A percentile compares a stretch with the other conserved stretches of the same genome.
Conservation (phyloP, 2,888 invertebrate genomes). For the Cynaeus angustus region DNA sequence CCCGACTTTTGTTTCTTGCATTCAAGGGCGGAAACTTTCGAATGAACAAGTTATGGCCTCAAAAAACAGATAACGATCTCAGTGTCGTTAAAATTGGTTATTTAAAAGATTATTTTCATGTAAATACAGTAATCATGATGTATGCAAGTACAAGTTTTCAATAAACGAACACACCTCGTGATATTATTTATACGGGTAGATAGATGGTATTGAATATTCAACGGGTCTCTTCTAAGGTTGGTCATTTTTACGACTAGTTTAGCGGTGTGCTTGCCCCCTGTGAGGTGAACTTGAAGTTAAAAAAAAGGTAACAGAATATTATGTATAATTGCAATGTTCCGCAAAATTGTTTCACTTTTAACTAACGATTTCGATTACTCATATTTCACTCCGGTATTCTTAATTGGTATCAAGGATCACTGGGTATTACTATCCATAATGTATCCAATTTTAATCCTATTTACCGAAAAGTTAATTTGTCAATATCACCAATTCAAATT, state of each 20-base stretch:
- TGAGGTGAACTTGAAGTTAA: conserved; percentile 19
- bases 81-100: conserved; percentile 20
- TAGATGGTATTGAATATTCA: conserved; percentile 32
- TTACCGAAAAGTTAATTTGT: conserved; percentile 11
- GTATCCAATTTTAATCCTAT: neutral
- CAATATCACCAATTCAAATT: conserved; percentile 33
- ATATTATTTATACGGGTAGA: conserved; percentile 29
- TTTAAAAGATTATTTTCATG: conserved; percentile 39
- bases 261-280: conserved; percentile 15
- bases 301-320: too few species aligned
- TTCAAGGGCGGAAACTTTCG: conserved; percentile 42
- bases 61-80: conserved; percentile 33
- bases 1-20: conserved; percentile 8
- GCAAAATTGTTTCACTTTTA: conserved; percentile 4
- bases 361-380: too few species aligned
- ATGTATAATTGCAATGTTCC: neutral
- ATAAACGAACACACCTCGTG: conserved; percentile 31
- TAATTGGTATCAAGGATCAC: conserved; percentile 19
- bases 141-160: conserved; percentile 15
- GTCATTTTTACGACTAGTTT: conserved; percentile 14
- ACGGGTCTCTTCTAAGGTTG: conserved; percentile 33
- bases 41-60: conserved; percentile 33
- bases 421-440: conserved; percentile 18
- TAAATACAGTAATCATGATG: conserved; percentile 30
- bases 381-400: conserved; percentile 6